Evolutionary conservation across 2,113 vertebrate genomes (phyloP), one percentile per base, ranked within the genome.

Genomic region (Stegostoma tigrinum): DNA sequence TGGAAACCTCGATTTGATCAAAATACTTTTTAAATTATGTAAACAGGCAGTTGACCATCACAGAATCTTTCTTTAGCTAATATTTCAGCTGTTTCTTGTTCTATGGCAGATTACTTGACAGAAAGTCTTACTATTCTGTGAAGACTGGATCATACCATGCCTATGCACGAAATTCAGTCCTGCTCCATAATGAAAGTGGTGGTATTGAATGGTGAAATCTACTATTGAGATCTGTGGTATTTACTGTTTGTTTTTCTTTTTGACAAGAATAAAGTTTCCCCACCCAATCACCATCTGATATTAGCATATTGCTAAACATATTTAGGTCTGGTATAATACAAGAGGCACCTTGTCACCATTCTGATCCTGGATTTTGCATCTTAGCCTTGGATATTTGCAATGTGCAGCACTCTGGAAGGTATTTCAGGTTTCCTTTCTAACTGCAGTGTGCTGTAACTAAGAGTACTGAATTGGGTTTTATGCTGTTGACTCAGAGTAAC

Each of bases 1-100:
- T 95, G 94, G 67, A 95, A 95, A 61, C 87, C 52, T 95, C 27
- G 68, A 95, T 95, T 70, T 70, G 68, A 95, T 52, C 67, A 52
- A 72, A 95, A 67, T 75, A 95, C 94, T 95, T 72, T 95, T 95
- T 95, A 95, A 95, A 95, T 95, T 95, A 95, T 95, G 94, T 75
- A 95, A 95, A 72, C 94, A 70, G 94, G 94, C 94, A 95, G 94
- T 95, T 95, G n/a, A 95, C 68, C 94, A 95, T 72, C 27, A 95
- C 94, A 95, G 68, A 72, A 95, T 72, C 67, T 95, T 95, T 10
- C 94, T 95, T 75, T 75, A 95, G 94, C 94, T 95, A 95, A 95
- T 95, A 45, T 75, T 72, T 94, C 45, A 72, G 94, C 94, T 48
- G 38, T 72, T 94, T 94, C 68, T 70, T 72, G 68, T 95, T 95